phyloP scores from a whole-genome alignment of 2,113 vertebrate genomes.

The Petromus typicus region DNA sequence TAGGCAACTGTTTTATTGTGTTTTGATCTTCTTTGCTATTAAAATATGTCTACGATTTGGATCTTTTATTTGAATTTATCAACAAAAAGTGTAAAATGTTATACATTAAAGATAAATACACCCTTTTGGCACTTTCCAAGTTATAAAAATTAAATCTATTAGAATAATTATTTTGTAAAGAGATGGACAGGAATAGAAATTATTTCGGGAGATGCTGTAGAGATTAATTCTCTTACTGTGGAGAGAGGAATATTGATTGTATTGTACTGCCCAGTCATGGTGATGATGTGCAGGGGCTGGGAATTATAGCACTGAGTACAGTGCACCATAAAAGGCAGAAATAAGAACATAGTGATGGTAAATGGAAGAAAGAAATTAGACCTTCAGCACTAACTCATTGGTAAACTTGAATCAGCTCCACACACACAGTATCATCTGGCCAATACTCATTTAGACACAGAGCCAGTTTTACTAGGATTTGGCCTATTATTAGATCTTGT shows the following conservation, averaged over 20 bases:
- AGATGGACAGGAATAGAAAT: background rate
- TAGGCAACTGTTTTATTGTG: background rate
- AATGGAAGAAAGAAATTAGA: background rate
- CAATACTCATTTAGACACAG: background rate
- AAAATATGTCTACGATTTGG: constrained; percentile 25
- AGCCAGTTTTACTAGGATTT: background rate
- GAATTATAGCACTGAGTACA: background rate
- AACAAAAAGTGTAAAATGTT: constrained; percentile 28
- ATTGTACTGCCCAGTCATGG: background rate
- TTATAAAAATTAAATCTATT: constrained; percentile 8
- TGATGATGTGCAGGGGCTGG: too few relatives aligned
- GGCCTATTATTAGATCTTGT: background rate
- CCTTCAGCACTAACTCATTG: background rate
- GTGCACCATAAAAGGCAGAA: background rate
- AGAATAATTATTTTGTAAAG: constrained; percentile 9
- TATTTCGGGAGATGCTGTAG: background rate
- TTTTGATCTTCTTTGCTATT: constrained; percentile 37
- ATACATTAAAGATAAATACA: background rate
- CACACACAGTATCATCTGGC: background rate
- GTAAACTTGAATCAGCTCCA: background rate
- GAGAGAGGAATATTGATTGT: background rate
- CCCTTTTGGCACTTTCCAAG: background rate
- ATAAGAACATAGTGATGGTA: background rate
- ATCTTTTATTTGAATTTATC: background rate
- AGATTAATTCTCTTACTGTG: background rate